Evolutionary conservation across 1,140 invertebrate genomes (phyloP).

Genomic region (Megalonaias nervosa): DNA sequence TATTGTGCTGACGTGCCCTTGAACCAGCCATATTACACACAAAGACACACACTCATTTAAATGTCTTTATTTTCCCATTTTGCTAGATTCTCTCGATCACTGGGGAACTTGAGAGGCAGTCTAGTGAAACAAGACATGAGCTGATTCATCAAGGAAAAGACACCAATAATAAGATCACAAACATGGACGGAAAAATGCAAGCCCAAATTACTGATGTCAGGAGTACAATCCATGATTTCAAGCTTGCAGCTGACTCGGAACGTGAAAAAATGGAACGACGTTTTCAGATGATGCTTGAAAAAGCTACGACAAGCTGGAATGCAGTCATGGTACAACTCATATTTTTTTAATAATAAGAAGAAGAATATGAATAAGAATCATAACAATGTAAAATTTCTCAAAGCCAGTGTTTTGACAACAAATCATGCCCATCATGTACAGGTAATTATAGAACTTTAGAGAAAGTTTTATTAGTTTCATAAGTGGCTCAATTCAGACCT

Average conservation of each 20-base stretch:
- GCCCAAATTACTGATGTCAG: slow-evolving; percentile 55
- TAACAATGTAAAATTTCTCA: no score
- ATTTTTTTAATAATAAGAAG: background rate
- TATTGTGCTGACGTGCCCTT: no score
- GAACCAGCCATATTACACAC: no score
- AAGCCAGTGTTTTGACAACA: no score
- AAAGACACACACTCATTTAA: background rate
- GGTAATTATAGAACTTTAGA: no score
- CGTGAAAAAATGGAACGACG: slow-evolving; percentile 59
- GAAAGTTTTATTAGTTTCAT: no score
- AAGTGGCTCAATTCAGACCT: no score
- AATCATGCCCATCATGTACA: no score
- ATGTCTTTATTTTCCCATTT: background rate
- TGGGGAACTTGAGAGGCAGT: slow-evolving; percentile 54
- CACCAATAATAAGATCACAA: slow-evolving; percentile 52
- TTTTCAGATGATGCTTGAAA: slow-evolving; percentile 55
- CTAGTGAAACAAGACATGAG: slow-evolving; percentile 53
- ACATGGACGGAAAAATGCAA: slow-evolving; percentile 58
- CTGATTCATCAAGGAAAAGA: slow-evolving; percentile 57
- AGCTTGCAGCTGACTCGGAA: slow-evolving; percentile 46
- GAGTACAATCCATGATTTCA: slow-evolving; percentile 43
- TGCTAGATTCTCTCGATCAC: slow-evolving; percentile 54
- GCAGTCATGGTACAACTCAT: slow-evolving; percentile 46
- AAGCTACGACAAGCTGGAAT: slow-evolving; percentile 44
- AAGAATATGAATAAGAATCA: no score